Evolutionary conservation across 1,140 invertebrate genomes (phyloP).

Genomic region (Stratiolaelaps scimitus): DNA sequence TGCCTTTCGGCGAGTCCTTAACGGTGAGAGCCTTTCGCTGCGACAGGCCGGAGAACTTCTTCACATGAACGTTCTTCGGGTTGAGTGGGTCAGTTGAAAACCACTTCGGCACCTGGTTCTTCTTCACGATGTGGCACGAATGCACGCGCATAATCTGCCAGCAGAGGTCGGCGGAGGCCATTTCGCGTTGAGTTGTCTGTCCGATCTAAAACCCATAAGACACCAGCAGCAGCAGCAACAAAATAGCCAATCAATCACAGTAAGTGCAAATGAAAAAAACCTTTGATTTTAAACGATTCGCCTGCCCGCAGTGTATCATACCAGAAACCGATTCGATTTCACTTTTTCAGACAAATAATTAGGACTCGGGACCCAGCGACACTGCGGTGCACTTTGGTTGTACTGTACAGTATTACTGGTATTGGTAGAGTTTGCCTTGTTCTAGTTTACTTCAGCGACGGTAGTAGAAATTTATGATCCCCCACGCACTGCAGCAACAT

Average conservation of each 20-base stretch:
- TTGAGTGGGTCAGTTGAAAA: constrained; percentile 21
- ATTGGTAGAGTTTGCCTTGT: too few species aligned
- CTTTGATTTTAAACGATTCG: not conserved
- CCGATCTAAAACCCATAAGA: not conserved
- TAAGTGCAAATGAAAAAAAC: not conserved
- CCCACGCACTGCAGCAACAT: not conserved
- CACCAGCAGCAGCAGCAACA: not conserved
- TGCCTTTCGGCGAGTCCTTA: not conserved
- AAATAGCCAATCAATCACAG: not conserved
- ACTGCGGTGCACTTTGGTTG: too few species aligned
- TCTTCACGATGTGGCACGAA: constrained; percentile 22
- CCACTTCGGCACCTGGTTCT: constrained; percentile 1
- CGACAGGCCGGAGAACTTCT: constrained; percentile 19
- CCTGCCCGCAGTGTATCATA: not conserved
- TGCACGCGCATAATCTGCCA: constrained; percentile 27
- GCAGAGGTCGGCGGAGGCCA: constrained; percentile 21
- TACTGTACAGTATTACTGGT: too few species aligned
- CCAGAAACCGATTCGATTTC: too few species aligned
- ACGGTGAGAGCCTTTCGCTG: constrained; percentile 18
- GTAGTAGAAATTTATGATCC: too few species aligned
- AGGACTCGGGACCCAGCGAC: too few species aligned
- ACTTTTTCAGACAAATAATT: too few species aligned
- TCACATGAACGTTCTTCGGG: constrained; percentile 22
- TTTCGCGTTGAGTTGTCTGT: not conserved
- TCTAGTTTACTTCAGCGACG: too few species aligned